Conservation (phyloP, 2,113 vertebrate genomes). For the Nycticorax nycticorax region DNA sequence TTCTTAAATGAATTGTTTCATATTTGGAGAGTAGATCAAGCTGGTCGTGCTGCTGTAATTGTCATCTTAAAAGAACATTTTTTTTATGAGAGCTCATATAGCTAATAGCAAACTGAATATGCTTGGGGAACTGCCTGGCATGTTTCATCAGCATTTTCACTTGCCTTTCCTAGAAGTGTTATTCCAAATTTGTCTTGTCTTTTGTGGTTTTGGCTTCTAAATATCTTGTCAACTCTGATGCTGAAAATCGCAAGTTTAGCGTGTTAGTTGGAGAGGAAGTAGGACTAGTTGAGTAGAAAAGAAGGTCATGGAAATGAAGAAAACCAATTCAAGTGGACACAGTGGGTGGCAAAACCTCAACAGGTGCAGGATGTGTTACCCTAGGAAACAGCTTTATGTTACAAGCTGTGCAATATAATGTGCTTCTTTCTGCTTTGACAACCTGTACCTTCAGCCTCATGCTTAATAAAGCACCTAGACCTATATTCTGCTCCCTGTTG, state of each 20-base stretch:
- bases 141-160: not conserved
- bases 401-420: slow-evolving; percentile 3
- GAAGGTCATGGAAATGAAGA: not conserved
- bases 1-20: slow-evolving; percentile 11
- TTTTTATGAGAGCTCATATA: not conserved
- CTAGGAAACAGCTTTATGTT: slow-evolving; percentile 35
- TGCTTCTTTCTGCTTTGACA: not conserved
- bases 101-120: not conserved
- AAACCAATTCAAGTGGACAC: not conserved
- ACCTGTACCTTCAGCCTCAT: slow-evolving; percentile 1
- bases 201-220: not conserved
- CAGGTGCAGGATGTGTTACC: slow-evolving; percentile 31
- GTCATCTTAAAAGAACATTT: not conserved
- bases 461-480: slow-evolving; percentile 64
- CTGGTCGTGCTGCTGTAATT: not conserved
- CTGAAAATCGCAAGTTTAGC: not conserved
- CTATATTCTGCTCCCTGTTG: slow-evolving; percentile 34
- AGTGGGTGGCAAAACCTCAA: slow-evolving; percentile 50
- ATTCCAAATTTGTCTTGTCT: not conserved
- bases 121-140: not conserved
- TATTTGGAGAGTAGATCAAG: slow-evolving; percentile 21
- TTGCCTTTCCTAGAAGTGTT: not conserved
- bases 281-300: not conserved
- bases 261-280: not conserved
- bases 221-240: not conserved